Conservation (phyloP, 2,888 invertebrate species). For the Cantharis rufa region DNA sequence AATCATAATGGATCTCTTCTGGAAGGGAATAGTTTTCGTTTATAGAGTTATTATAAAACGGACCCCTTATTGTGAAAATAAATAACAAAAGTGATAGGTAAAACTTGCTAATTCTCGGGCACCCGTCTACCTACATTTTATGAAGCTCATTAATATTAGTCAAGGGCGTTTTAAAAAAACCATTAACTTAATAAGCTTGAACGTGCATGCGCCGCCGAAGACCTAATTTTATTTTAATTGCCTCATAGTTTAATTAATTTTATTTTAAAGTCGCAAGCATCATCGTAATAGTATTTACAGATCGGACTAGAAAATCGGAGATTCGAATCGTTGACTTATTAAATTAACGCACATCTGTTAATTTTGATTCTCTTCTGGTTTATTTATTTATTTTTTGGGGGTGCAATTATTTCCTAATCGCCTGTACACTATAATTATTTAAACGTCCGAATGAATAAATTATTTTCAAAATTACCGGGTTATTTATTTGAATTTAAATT, state of each 20-base stretch:
- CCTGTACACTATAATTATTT: not conserved
- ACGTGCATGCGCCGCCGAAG: slow-evolving; percentile 13
- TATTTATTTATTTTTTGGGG: too few species aligned
- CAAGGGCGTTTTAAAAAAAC: slow-evolving; percentile 23
- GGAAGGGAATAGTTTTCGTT: not conserved
- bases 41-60: not conserved
- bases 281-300: not conserved
- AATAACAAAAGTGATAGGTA: not conserved
- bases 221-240: slow-evolving; percentile 27
- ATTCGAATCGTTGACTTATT: not conserved
- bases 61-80: not conserved
- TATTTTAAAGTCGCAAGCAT: not conserved
- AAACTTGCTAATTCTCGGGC: not conserved
- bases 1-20: not conserved
- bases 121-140: slow-evolving; percentile 10
- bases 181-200: slow-evolving; percentile 23
- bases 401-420: not conserved
- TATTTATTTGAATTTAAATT: too few species aligned
- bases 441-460: too few species aligned
- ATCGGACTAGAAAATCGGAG: not conserved
- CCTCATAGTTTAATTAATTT: slow-evolving; percentile 18
- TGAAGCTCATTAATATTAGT: slow-evolving; percentile 24
- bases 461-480: too few species aligned
- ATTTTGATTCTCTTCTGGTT: not conserved
- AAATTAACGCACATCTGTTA: not conserved